Evolutionary conservation across 2,113 vertebrate species (phyloP), one percentile per base, ranked within the genome.

Genomic region (Eulacestoma nigropectus): DNA sequence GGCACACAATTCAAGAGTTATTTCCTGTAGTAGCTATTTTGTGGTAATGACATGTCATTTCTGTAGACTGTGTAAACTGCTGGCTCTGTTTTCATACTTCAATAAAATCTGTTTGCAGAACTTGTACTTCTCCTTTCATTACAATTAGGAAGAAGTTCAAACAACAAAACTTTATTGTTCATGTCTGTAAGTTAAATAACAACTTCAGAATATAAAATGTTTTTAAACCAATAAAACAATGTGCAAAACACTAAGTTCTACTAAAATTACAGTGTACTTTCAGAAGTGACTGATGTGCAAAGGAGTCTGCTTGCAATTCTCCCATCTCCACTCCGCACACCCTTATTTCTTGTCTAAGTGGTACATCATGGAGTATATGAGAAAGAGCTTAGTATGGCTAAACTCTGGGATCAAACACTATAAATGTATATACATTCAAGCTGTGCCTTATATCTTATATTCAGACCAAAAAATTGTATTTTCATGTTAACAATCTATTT

Each of bases 11-110:
- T 87, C 69, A 91, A 73, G 53, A 93, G 77, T 37, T 91, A 94
- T 89, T 95, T 96, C 91, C 89, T 92, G 84, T 75, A 93, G 84
- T 53, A 94, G 83, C 79, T 67, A 88, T 65, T 69, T 13, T 89
- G 93, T 91, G 94, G 81, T 89, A 96, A 93, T 79, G 32, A 95
- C 64, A 91, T 93, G 57, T 93, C 81, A 95, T 91, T 94, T 94
- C 91, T 95, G 87, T 56, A 96, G 80, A 91, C 21, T 84, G 91
- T 83, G 84, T 79, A 93, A 96, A 95, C 76, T 91, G 62, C 69
- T 91, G 49, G 84, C 81, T 92, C 85, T 87, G 74, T 64, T 93
- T 94, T 89, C 77, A 93, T 85, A 94, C 87, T 91, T 96, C 89
- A 94, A 73, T 93, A 95, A 96, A 95, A 95, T 84, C 53, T 80